Evolutionary conservation across 1,140 invertebrate species (phyloP).

Genomic region (Drosophila trapezifrons): DNA sequence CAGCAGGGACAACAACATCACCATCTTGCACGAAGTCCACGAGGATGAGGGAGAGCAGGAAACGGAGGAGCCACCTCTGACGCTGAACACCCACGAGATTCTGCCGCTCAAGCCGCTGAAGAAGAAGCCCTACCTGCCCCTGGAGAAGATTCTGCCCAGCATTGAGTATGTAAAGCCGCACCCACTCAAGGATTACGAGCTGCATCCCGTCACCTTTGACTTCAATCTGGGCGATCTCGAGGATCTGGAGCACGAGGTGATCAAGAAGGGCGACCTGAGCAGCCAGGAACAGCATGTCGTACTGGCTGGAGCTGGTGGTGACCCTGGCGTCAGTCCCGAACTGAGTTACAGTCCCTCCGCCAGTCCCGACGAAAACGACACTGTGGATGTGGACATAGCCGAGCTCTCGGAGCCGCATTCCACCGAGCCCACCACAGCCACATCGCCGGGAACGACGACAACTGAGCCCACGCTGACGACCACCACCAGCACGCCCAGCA

Average conservation of each 20-base stretch:
- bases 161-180: slow-evolving; percentile 72
- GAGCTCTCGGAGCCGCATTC: slow-evolving; percentile 34
- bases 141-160: slow-evolving; percentile 66
- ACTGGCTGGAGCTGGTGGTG: not conserved
- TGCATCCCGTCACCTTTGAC: slow-evolving; percentile 80
- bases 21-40: slow-evolving; percentile 73
- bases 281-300: slow-evolving; percentile 60
- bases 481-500: slow-evolving; percentile 50
- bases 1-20: slow-evolving; percentile 68
- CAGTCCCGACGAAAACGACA: slow-evolving; percentile 60
- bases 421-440: slow-evolving; percentile 41
- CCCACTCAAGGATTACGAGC: slow-evolving; percentile 70
- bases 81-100: slow-evolving; percentile 71
- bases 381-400: slow-evolving; percentile 61
- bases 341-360: slow-evolving; percentile 50
- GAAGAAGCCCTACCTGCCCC: slow-evolving; percentile 72
- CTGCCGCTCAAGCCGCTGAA: slow-evolving; percentile 70
- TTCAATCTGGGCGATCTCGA: slow-evolving; percentile 81
- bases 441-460: slow-evolving; percentile 22
- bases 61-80: slow-evolving; percentile 49
- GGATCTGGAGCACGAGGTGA: slow-evolving; percentile 75
- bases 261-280: slow-evolving; percentile 71
- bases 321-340: slow-evolving; percentile 14
- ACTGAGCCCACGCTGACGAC: not conserved
- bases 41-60: slow-evolving; percentile 8